Evolutionary conservation across 1,140 invertebrate species (phyloP), one percentile per base, ranked within the genome.

Genomic region (Paraescarpia echinospica): DNA sequence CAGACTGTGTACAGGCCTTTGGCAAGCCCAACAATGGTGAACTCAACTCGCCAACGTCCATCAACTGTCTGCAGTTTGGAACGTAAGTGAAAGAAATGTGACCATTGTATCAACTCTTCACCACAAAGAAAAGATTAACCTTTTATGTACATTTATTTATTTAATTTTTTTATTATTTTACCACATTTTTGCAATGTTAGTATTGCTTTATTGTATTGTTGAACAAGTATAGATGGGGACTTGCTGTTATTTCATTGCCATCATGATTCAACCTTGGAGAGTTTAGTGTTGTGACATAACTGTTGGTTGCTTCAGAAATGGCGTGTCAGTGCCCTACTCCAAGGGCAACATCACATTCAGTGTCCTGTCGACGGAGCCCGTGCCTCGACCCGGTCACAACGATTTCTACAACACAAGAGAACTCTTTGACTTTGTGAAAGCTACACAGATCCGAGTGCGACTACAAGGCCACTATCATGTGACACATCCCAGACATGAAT

Each of bases 261-360:
- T 77, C 12, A 77, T 77, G 8, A 22, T 18, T 77, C 59, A 77
- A 27, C 14, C 31, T 41, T 91, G 18, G 35, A 91, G 8, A 27
- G n/a, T 41, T 91, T 41, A 48, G 35, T 91, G 35, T 91, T 34
- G n/a, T 33, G 41, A 41, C 41, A 9, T n/a, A 9, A 41, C 41
- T 77, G 59, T 27, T 77, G 59, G 59, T 77, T 77, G 51, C 8
- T 92, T 34, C 91, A 92, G 92, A 33, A 93, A 93, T 89, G 92
- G 93, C 41, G 33, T n/a, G 22, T 27, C 89, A 34, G 89, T 93
- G 22, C 93, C 94, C 33, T 95, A 95, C 89, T 95, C 95, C 9
- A 94, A 94, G 48, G 96, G 95, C 27, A 95, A 95, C 93, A 95
- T 96, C 34, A 96, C 95, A 34, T 95, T 96, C 92, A 95, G 94